Conservation (phyloP, 2,888 invertebrate species). For the Orthonevra nobilis region DNA sequence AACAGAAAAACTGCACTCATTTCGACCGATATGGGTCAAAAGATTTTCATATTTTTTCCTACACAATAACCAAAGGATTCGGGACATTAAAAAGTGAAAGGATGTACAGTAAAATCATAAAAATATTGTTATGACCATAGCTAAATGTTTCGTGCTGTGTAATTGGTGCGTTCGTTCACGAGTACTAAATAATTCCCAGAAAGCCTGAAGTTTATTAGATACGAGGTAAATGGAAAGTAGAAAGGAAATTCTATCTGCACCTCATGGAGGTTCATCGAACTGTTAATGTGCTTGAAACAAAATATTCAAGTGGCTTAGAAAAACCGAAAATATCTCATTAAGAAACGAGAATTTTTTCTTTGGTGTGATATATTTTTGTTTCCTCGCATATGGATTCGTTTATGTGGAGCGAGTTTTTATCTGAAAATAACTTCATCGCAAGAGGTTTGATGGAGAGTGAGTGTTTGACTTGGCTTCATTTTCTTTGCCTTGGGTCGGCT, state of each 20-base stretch:
- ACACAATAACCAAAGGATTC: not conserved
- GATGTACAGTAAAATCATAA: slow-evolving; percentile 54
- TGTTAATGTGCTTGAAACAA: not conserved
- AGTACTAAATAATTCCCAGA: not conserved
- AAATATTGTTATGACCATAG: slow-evolving; percentile 64
- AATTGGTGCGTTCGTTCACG: slow-evolving; percentile 46
- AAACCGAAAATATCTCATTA: slow-evolving; percentile 18
- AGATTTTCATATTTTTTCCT: slow-evolving; percentile 11
- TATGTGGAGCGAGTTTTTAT: slow-evolving; percentile 40
- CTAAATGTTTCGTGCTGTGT: slow-evolving; percentile 54
- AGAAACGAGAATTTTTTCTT: slow-evolving; percentile 3
- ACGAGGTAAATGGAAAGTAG: not conserved
- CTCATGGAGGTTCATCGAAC: slow-evolving; percentile 36
- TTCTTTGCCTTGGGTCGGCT: slow-evolving; percentile 5
- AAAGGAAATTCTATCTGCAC: not conserved
- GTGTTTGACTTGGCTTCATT: not conserved
- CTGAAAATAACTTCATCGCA: slow-evolving; percentile 60
- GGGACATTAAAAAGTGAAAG: slow-evolving; percentile 50
- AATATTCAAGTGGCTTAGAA: not conserved
- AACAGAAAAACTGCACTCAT: slow-evolving; percentile 51
- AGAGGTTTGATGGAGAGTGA: slow-evolving; percentile 30
- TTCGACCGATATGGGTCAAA: slow-evolving; percentile 49
- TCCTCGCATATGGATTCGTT: not conserved
- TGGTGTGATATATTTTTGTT: too few relatives aligned
- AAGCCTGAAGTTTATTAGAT: not conserved